These are phyloP conservation scores for Zootermopsis nevadensis DNA, from an alignment of 2,888 invertebrate genomes.

Conservation along the genomic window DNA sequence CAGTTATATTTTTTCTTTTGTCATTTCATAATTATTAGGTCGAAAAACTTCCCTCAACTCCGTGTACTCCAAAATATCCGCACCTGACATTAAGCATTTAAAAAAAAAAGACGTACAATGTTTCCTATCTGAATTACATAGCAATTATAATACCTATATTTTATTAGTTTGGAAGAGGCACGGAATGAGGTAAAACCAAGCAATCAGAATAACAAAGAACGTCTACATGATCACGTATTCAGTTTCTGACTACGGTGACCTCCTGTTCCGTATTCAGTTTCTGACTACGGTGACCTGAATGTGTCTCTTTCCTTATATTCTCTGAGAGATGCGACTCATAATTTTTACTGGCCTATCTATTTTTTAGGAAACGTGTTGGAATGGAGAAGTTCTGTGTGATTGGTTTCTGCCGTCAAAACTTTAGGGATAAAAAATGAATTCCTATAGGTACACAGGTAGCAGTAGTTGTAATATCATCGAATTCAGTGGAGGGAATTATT, in stretches of 20 bases:
- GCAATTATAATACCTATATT: neutral
- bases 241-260: neutral
- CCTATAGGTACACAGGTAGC: neutral
- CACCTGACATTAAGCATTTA: too few relatives aligned
- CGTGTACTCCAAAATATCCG: too few relatives aligned
- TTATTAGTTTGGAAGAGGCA: neutral
- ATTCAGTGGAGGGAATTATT: slow-evolving; percentile 20
- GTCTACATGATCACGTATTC: neutral
- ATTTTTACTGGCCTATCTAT: slow-evolving; percentile 4
- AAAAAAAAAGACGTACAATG: too few relatives aligned
- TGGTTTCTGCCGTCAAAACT: slow-evolving; percentile 26
- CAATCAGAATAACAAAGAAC: neutral
- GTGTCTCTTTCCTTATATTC: neutral
- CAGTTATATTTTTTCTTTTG: too few relatives aligned
- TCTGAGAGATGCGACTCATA: neutral
- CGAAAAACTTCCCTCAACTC: too few relatives aligned
- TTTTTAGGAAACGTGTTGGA: neutral
- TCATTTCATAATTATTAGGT: too few relatives aligned
- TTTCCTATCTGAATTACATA: too few relatives aligned
- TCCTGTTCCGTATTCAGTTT: neutral
- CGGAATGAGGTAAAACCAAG: neutral
- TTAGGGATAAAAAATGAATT: slow-evolving; percentile 18
- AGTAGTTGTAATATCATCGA: neutral
- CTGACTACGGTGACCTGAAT: neutral
- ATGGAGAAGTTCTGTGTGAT: slow-evolving; percentile 11